Conservation (phyloP, 2,113 vertebrate species). For the Dasyurus viverrinus region DNA sequence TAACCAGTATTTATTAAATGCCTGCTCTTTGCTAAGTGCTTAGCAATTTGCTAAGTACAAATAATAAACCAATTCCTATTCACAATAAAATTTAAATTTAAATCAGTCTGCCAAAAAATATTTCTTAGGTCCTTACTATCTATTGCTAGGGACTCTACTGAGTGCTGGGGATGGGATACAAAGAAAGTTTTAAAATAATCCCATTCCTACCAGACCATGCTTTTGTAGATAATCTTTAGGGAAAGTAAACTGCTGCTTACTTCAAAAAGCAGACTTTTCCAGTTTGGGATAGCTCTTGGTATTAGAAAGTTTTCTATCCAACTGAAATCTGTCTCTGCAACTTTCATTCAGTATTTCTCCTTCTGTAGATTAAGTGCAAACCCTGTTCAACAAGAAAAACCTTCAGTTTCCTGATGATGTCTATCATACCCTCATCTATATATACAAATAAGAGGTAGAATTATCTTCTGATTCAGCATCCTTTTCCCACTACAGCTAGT, state of each 20-base stretch:
- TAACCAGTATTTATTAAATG: not conserved
- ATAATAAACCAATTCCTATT: not conserved
- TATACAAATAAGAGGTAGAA: not conserved
- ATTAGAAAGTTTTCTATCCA: not conserved
- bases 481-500: not conserved
- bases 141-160: not conserved
- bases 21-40: not conserved
- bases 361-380: not conserved
- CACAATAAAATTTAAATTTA: not conserved
- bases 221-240: not conserved
- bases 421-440: not conserved
- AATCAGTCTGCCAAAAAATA: not conserved
- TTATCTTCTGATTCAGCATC: not conserved
- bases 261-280: not conserved
- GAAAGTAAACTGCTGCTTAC: not conserved
- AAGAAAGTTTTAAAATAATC: not conserved
- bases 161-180: not conserved
- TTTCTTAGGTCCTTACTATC: not conserved
- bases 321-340: not conserved
- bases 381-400: not conserved
- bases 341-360: not conserved
- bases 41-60: not conserved
- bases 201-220: not conserved
- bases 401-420: not conserved
- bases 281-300: not conserved